Evolutionary conservation across 2,888 invertebrate genomes (phyloP), one percentile per base, ranked within the genome.

Genomic region (Allolobophora icterica): DNA sequence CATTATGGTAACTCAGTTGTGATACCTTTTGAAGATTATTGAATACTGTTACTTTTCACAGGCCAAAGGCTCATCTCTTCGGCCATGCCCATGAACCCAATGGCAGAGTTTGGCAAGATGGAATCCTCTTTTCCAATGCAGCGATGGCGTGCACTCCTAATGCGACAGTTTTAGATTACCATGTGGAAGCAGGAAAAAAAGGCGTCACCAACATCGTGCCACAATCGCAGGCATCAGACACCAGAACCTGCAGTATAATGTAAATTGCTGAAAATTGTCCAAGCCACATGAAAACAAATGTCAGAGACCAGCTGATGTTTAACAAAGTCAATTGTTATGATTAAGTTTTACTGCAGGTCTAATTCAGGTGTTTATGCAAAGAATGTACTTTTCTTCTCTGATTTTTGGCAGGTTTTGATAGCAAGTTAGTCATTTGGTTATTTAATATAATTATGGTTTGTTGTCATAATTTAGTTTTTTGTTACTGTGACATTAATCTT

Each of bases 61-160:
- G 94, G 89, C 94, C 94, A 11, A 92, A 92, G 42, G 89, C 93
- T 15, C 94, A 94, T 92, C 91, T 94, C 84, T 94, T 93, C 92
- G 94, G 94, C 15, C 94, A 94, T 90, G 93, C 93, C 11, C 94
- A 94, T 91, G 94, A 91, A 42, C 71, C 84, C 21, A 91, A 91
- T 89, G 91, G 91, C 34, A 84, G 89, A n/a, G 15, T 34, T 4
- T 38, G 42, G 87, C 24, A 90, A 45, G 90, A 90, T 52, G 89
- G 91, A 34, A 87, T 90, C 15, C 90, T 89, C n/a, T 91, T 90
- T 87, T 91, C 71, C 2, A 90, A 90, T 42, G 90, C 84, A 24
- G 90, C 91, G 5, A 42, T 89, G n/a, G 35, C 42, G 17, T 84
- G n/a, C 30, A 34, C 30, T 24, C 45, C 38, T 34, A 89, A 34